Evolutionary conservation across 2,113 vertebrate species (phyloP).

Genomic region (Odocoileus virginianus): DNA sequence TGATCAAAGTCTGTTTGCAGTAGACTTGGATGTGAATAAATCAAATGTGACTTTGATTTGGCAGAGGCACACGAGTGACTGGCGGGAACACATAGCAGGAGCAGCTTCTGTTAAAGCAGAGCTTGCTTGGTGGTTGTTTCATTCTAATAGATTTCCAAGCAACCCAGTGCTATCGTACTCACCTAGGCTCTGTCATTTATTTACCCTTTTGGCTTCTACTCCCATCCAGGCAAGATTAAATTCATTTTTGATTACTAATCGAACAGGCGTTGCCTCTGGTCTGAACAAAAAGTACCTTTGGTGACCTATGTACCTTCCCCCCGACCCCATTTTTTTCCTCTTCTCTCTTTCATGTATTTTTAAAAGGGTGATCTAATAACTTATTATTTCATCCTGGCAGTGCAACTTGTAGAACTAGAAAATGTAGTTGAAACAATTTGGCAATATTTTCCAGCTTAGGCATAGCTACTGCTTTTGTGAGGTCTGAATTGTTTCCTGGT

Average conservation of each 20-base stretch:
- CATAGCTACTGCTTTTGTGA: not conserved
- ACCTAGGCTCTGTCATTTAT: constrained; percentile 15
- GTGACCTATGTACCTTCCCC: not conserved
- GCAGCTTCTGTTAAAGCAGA: constrained; percentile 46
- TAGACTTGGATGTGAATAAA: constrained; percentile 71
- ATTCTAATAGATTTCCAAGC: constrained; percentile 57
- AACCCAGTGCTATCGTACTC: constrained; percentile 7
- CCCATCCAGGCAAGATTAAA: not conserved
- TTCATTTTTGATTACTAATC: constrained; percentile 50
- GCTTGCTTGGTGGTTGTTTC: constrained; percentile 35
- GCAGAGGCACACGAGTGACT: constrained; percentile 50
- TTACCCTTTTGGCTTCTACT: constrained; percentile 40
- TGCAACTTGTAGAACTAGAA: constrained; percentile 62
- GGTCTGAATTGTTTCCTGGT: constrained; percentile 30
- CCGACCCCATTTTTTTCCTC: not conserved
- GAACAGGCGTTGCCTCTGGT: constrained; percentile 15
- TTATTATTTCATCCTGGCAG: constrained; percentile 45
- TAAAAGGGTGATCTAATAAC: constrained; percentile 50
- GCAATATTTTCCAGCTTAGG: not conserved
- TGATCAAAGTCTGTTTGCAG: constrained; percentile 72
- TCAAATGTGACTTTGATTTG: constrained; percentile 72
- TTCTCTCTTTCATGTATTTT: constrained; percentile 30
- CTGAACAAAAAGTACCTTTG: constrained; percentile 26
- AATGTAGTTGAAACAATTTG: constrained; percentile 52
- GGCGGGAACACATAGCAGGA: constrained; percentile 31